Evolutionary conservation across 2,113 vertebrate species (phyloP).

Genomic region (Seriola quinqueradiata): DNA sequence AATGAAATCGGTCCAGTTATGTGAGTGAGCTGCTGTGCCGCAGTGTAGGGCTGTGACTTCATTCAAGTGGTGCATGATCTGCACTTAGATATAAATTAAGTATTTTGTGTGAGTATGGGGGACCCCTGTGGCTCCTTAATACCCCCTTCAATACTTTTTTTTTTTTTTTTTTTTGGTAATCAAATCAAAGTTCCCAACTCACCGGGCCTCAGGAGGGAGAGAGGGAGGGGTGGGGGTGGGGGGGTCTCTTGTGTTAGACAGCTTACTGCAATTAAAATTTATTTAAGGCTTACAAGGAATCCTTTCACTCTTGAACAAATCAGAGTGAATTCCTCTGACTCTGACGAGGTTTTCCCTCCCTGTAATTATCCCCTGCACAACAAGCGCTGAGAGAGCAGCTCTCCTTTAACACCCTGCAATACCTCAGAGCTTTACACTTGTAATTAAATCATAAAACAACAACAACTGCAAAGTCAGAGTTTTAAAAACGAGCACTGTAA

Average conservation of each 20-base stretch:
- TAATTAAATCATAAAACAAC: slow-evolving; percentile 81
- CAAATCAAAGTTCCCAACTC: slow-evolving; percentile 79
- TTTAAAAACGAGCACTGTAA: slow-evolving; percentile 27
- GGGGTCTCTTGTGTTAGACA: slow-evolving; percentile 75
- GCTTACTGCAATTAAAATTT: slow-evolving; percentile 87
- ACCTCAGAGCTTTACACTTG: slow-evolving; percentile 63
- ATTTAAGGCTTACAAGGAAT: slow-evolving; percentile 84
- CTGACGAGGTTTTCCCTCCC: slow-evolving; percentile 76
- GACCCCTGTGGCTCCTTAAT: slow-evolving; percentile 44
- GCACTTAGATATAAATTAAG: slow-evolving; percentile 31
- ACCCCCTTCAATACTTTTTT: slow-evolving; percentile 36
- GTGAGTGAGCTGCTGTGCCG: neutral
- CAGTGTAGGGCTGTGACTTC: slow-evolving; percentile 16
- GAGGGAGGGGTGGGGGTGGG: neutral
- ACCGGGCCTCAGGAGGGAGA: slow-evolving; percentile 39
- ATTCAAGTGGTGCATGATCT: slow-evolving; percentile 14
- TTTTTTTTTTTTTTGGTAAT: slow-evolving; percentile 66
- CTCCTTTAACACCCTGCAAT: slow-evolving; percentile 60
- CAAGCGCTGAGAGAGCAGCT: slow-evolving; percentile 66
- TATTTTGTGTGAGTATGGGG: slow-evolving; percentile 24
- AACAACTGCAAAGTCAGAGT: slow-evolving; percentile 65
- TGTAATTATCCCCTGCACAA: slow-evolving; percentile 81
- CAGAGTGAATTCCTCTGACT: slow-evolving; percentile 74
- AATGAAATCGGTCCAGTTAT: neutral
- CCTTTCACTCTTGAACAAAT: slow-evolving; percentile 84